A percentile compares a stretch with the other conserved stretches of the same genome.
phyloP scores from a whole-genome alignment of 2,797 vertebrate genomes.

The Thaleichthys pacificus region DNA sequence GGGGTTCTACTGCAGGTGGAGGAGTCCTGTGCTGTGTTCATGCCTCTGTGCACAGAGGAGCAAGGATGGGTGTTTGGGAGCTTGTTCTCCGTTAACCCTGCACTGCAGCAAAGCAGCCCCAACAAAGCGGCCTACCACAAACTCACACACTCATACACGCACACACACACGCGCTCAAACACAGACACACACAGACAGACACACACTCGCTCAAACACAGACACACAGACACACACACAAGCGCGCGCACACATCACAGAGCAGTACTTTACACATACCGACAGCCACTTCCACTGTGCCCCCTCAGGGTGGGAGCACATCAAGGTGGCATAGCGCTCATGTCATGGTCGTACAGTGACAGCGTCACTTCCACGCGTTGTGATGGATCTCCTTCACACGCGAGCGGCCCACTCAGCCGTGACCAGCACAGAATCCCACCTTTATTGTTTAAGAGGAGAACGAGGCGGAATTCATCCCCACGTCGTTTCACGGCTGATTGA shows the following conservation, averaged over 20 bases:
- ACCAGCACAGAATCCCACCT: neutral
- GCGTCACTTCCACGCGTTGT: neutral
- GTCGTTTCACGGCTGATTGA: slow-evolving; percentile 15
- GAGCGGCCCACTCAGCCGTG: neutral
- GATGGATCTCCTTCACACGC: neutral
- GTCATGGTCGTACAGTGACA: neutral
- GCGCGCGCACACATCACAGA: neutral
- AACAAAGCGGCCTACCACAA: slow-evolving; percentile 16
- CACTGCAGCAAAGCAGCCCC: slow-evolving; percentile 35
- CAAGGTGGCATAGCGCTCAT: slow-evolving; percentile 12
- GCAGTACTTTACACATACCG: neutral
- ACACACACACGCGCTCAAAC: neutral
- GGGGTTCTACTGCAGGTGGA: slow-evolving; percentile 28
- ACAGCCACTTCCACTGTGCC: slow-evolving; percentile 17
- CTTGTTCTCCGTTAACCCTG: slow-evolving; percentile 22
- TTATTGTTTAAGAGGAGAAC: slow-evolving; percentile 13
- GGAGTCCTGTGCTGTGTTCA: slow-evolving; percentile 27
- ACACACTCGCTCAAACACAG: neutral
- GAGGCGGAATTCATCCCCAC: slow-evolving; percentile 6
- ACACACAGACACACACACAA: neutral
- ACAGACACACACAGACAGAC: neutral
- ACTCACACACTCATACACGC: slow-evolving; percentile 22
- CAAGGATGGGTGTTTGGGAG: slow-evolving; percentile 30
- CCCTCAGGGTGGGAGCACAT: slow-evolving; percentile 12
- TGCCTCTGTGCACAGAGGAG: slow-evolving; percentile 27